Base-by-base conservation (phyloP, 1,140 invertebrate genomes). In the Choristoneura fumiferana region DNA sequence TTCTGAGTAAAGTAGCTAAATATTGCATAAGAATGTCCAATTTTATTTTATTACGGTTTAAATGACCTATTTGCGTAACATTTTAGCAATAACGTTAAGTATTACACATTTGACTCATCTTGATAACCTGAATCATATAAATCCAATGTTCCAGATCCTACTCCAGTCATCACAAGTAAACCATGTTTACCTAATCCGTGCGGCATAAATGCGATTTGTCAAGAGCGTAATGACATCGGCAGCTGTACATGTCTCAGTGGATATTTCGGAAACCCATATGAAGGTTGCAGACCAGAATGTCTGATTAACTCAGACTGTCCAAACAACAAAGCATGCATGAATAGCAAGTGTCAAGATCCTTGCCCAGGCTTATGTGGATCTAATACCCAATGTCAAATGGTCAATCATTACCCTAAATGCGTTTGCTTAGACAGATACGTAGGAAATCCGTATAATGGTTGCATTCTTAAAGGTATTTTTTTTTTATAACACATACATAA, bases 261-360 rank as follows among this genome's bases (percentile, higher is more conserved):
- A 54, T 95, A 92, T 72, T 92, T 92, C 57, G 94, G 94, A 8
- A 93, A 95, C 81, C 95, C 95, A 38, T 95, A 95, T 69, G 92
- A 93, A 69, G 92, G 92, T 10, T 95, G 94, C 67, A 89, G 93
- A 61, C 94, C 94, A 1, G 94, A 95, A 89, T 95, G 95, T 81
- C 80, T 94, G 0, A 71, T 94, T 0, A 94, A 94, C 78, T 92
- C 93, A 0, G 94, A 95, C 69, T 96, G 95, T 75, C 76, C 92
- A 18, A 90, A 92, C 37, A 92, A 92, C 71, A 90, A 90, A 58
- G 92, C 93, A 8, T 96, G 94, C 67, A 89, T 94, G 4, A 93
- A 93, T 63, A 92, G 93, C 53, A 95, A 94, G 85, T 96, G 95
- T 73, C 89, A 91, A 67, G 93, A 96, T 88, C 95, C 95, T 22